A percentile compares a stretch with the other conserved stretches of the same genome.
phyloP scores from a whole-genome alignment of 2,888 invertebrate species.

The Steinernema scapterisci region DNA sequence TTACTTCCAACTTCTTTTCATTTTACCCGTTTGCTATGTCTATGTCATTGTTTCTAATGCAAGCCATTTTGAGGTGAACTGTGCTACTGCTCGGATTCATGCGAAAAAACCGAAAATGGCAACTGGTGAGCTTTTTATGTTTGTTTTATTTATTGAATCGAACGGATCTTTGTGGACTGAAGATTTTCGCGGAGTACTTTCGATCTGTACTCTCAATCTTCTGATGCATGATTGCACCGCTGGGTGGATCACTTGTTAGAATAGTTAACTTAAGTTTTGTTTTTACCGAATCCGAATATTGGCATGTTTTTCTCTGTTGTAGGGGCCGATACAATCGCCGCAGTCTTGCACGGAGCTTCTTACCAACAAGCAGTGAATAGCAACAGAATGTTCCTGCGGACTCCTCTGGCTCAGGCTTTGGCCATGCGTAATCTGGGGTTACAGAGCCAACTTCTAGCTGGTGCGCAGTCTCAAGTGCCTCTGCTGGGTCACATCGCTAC shows the following conservation, averaged over 20 bases:
- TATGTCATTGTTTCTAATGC: slow-evolving; percentile 36
- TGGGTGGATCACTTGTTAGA: slow-evolving; percentile 31
- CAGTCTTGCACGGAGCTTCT: slow-evolving; percentile 10
- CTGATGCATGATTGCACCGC: slow-evolving; percentile 29
- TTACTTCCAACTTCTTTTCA: background rate
- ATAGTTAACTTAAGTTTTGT: too few relatives aligned
- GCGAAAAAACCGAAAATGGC: slow-evolving; percentile 83
- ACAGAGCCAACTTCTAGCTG: background rate
- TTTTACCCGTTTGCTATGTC: slow-evolving; percentile 29
- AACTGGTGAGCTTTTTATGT: slow-evolving; percentile 43
- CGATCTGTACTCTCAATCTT: background rate
- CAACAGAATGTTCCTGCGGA: slow-evolving; percentile 19
- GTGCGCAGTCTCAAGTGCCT: slow-evolving; percentile 1
- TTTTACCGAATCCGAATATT: too few relatives aligned
- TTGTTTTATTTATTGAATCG: slow-evolving; percentile 30
- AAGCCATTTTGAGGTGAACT: slow-evolving; percentile 79
- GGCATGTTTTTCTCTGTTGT: background rate
- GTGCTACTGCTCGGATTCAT: slow-evolving; percentile 98
- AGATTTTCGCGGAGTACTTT: slow-evolving; percentile 6
- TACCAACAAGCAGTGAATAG: slow-evolving; percentile 23
- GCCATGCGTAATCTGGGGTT: slow-evolving; percentile 41
- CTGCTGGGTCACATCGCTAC: background rate
- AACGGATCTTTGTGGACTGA: background rate
- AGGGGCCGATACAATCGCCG: slow-evolving; percentile 14
- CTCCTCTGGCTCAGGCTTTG: slow-evolving; percentile 38